Evolutionary conservation across 2,797 vertebrate genomes (phyloP).

Genomic region (Caiman crocodilus): DNA sequence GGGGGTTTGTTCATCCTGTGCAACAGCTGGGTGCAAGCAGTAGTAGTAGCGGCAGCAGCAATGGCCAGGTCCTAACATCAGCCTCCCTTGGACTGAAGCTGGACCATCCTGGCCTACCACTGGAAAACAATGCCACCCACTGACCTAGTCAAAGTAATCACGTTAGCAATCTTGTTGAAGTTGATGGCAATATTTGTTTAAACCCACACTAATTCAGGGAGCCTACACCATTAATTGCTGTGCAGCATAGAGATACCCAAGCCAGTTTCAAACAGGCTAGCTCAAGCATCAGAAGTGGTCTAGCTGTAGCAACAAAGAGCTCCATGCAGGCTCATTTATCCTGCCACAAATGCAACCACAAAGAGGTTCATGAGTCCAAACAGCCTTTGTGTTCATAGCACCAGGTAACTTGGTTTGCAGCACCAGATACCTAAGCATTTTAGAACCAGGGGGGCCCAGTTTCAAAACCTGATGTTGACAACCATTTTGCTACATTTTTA

Average conservation of each 20-base stretch:
- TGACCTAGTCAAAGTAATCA: neutral
- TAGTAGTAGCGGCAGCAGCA: too few species aligned
- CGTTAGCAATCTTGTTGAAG: neutral
- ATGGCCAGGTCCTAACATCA: too few species aligned
- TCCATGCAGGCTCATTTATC: neutral
- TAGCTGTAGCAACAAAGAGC: accelerated
- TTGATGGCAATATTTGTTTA: neutral
- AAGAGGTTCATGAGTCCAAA: accelerated
- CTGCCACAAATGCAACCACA: accelerated
- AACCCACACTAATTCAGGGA: neutral
- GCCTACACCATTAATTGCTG: neutral
- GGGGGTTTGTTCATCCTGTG: too few species aligned
- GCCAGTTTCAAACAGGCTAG: neutral
- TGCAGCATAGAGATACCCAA: neutral
- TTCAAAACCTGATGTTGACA: accelerated
- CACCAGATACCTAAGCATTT: neutral
- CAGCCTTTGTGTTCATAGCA: neutral
- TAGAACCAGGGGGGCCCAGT: too few species aligned
- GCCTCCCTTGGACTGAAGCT: too few species aligned
- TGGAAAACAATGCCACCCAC: neutral
- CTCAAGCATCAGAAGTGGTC: accelerated
- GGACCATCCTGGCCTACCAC: too few species aligned
- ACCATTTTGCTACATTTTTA: accelerated
- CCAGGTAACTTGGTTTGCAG: neutral
- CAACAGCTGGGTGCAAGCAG: too few species aligned